These are phyloP conservation scores for Drosophila nebulosa DNA, from an alignment of 1,140 invertebrate genomes.

Conservation along the genomic window DNA sequence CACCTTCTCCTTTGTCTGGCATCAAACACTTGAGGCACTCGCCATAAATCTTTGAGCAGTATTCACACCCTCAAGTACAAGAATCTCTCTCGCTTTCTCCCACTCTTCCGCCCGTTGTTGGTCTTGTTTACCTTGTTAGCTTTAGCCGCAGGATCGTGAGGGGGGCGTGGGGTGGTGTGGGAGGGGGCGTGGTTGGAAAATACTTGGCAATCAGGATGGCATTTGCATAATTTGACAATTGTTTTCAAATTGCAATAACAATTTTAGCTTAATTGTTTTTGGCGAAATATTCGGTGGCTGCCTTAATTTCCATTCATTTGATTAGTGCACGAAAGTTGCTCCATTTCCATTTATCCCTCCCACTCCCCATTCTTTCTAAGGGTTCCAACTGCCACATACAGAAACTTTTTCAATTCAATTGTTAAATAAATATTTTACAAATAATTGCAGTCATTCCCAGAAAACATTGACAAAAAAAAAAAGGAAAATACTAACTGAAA, in stretches of 20 bases:
- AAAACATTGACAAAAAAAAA: conserved; percentile 11
- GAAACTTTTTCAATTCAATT: conserved; percentile 79
- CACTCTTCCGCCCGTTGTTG: neutral
- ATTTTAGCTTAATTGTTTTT: conserved; percentile 80
- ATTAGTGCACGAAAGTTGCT: conserved; percentile 66
- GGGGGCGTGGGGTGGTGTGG: neutral
- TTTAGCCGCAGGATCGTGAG: neutral
- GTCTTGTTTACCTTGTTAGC: conserved; percentile 69
- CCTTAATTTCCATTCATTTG: conserved; percentile 76
- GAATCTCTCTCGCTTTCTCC: neutral
- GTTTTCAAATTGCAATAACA: conserved; percentile 80
- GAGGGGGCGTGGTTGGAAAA: conserved; percentile 43
- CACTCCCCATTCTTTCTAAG: conserved; percentile 3
- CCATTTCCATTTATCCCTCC: neutral
- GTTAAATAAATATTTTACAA: conserved; percentile 79
- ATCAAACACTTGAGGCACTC: conserved; percentile 36
- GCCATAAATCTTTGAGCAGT: conserved; percentile 73
- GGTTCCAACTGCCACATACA: conserved; percentile 53
- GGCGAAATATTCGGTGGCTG: conserved; percentile 51
- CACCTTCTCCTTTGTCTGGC: neutral
- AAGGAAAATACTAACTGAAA: neutral
- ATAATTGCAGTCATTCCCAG: conserved; percentile 55
- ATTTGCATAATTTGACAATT: conserved; percentile 80
- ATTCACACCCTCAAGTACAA: conserved; percentile 28
- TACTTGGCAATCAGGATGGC: conserved; percentile 68